These are phyloP conservation scores for Stenopsyche tienmushanensis DNA, from an alignment of 1,140 invertebrate genomes.

Conservation along the genomic window DNA sequence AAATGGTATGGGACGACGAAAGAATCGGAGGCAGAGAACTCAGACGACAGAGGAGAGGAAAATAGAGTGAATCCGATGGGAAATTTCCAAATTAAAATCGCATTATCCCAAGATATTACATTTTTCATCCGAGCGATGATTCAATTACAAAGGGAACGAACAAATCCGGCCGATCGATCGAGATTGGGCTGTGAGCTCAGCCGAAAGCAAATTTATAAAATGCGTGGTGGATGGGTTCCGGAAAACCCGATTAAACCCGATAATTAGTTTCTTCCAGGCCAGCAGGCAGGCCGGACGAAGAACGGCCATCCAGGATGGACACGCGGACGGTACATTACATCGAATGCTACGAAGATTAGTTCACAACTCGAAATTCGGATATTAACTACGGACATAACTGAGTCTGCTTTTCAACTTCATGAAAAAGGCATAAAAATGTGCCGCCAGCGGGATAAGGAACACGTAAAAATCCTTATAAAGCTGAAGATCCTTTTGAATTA, in stretches of 20 bases:
- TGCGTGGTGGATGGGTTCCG: constrained; percentile 28
- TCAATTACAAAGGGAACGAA: constrained; percentile 32
- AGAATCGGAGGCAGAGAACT: not conserved
- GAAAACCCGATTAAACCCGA: constrained; percentile 35
- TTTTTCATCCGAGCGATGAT: constrained; percentile 35
- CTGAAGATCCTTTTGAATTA: too few relatives aligned
- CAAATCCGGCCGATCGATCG: constrained; percentile 30
- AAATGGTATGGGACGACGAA: not conserved
- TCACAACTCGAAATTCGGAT: too few relatives aligned
- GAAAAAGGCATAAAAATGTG: too few relatives aligned
- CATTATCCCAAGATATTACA: constrained; percentile 39
- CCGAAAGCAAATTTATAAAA: constrained; percentile 30
- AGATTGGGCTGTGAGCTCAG: constrained; percentile 23
- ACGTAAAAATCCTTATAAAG: too few relatives aligned
- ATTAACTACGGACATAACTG: too few relatives aligned
- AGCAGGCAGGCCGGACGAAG: constrained; percentile 23
- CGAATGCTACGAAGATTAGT: too few relatives aligned
- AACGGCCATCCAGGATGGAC: too few relatives aligned
- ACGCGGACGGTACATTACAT: too few relatives aligned
- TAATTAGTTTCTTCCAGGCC: constrained; percentile 40
- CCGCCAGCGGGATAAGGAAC: too few relatives aligned
- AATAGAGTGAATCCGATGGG: constrained; percentile 23
- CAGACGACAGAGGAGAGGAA: not conserved
- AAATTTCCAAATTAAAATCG: constrained; percentile 39
- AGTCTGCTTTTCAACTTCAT: too few relatives aligned